Evolutionary conservation across 2,888 invertebrate genomes (phyloP).

Genomic region (Frankliniella intonsa): DNA sequence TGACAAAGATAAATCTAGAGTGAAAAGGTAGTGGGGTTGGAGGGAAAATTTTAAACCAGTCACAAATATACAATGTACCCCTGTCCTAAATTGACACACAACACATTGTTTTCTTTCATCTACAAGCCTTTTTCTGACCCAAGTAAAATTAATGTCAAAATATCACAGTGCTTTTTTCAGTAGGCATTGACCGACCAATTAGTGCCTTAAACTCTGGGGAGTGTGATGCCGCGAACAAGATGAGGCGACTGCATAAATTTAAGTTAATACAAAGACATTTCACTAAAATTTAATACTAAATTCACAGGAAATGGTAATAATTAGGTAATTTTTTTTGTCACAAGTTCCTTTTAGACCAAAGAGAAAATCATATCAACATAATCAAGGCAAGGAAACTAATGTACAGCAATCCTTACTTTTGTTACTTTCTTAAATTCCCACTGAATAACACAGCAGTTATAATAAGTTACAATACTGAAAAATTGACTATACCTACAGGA

Average conservation of each 20-base stretch:
- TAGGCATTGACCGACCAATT: too few relatives aligned
- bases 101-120: too few relatives aligned
- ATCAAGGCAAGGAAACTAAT: not conserved
- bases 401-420: too few relatives aligned
- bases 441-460: not conserved
- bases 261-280: not conserved
- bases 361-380: not conserved
- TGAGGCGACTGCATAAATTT: not conserved
- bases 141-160: too few relatives aligned
- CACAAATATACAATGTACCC: too few relatives aligned
- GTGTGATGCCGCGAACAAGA: slow-evolving; percentile 13
- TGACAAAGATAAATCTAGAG: not conserved
- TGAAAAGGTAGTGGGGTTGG: too few relatives aligned
- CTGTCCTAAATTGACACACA: too few relatives aligned
- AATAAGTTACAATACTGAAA: slow-evolving; percentile 19
- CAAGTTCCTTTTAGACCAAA: not conserved
- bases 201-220: not conserved
- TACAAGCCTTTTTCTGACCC: too few relatives aligned
- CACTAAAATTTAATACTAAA: not conserved
- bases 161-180: too few relatives aligned
- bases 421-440: too few relatives aligned
- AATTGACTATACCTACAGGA: slow-evolving; percentile 14
- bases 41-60: too few relatives aligned
- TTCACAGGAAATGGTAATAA: not conserved
- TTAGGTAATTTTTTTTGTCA: not conserved